Evolutionary conservation across 2,888 invertebrate genomes (phyloP).

Genomic region (Leptinotarsa juncta): DNA sequence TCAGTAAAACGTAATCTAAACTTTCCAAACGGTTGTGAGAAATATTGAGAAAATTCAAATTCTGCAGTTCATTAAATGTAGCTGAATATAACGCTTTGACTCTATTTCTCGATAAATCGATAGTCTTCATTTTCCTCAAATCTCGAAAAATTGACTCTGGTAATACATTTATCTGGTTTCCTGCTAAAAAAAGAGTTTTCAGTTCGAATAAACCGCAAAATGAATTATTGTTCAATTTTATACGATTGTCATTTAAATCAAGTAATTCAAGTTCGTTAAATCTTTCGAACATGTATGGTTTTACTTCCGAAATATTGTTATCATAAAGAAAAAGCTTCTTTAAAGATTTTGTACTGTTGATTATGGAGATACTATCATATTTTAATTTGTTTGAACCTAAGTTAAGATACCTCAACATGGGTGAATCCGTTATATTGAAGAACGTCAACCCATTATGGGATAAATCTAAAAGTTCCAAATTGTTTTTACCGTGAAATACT

Average conservation of each 20-base stretch:
- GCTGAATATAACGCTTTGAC: slow-evolving; percentile 43
- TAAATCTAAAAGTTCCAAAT: slow-evolving; percentile 49
- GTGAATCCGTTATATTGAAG: slow-evolving; percentile 46
- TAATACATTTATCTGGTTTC: slow-evolving; percentile 52
- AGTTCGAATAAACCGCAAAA: slow-evolving; percentile 50
- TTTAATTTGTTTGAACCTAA: slow-evolving; percentile 52
- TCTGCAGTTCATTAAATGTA: slow-evolving; percentile 50
- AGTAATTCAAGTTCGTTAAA: slow-evolving; percentile 46
- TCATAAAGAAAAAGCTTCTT: slow-evolving; percentile 46
- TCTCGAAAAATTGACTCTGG: slow-evolving; percentile 50
- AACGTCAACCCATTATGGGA: slow-evolving; percentile 48
- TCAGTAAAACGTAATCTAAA: slow-evolving; percentile 53
- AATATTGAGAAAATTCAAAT: slow-evolving; percentile 58
- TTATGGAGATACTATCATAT: slow-evolving; percentile 34
- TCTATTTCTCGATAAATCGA: slow-evolving; percentile 58
- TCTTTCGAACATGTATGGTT: slow-evolving; percentile 38
- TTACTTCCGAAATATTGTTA: slow-evolving; percentile 49
- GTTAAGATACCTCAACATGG: slow-evolving; percentile 51
- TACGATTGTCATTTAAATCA: slow-evolving; percentile 52
- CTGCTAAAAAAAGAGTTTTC: slow-evolving; percentile 50
- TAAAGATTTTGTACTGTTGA: slow-evolving; percentile 43
- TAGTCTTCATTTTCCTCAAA: slow-evolving; percentile 49
- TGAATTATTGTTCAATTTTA: slow-evolving; percentile 44
- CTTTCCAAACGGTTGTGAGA: slow-evolving; percentile 57
- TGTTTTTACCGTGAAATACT: slow-evolving; percentile 45